Conservation (phyloP, 1,140 invertebrate species). For the Muscidifurax raptorellus region DNA sequence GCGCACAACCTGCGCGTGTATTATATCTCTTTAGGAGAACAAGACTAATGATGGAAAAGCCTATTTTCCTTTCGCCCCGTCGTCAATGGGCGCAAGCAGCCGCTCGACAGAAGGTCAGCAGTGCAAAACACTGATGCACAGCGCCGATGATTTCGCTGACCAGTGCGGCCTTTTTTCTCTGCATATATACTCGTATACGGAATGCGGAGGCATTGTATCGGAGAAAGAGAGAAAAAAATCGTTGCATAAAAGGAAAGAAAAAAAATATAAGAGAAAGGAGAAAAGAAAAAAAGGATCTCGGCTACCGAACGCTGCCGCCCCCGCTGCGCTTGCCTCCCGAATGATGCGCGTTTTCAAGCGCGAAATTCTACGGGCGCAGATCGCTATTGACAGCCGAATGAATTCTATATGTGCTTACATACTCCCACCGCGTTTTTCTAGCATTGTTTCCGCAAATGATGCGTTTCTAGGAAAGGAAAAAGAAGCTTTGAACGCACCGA, state of each 20-base stretch:
- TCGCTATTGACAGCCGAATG: slow-evolving; percentile 40
- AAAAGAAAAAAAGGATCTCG: neutral
- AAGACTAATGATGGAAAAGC: neutral
- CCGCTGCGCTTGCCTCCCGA: neutral
- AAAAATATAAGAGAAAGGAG: neutral
- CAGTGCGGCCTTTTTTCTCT: neutral
- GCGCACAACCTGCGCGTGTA: too few species aligned
- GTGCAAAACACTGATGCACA: neutral
- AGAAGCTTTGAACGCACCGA: neutral
- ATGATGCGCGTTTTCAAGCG: slow-evolving; percentile 45
- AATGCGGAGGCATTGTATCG: neutral
- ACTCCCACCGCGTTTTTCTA: slow-evolving; percentile 1
- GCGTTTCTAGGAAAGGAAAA: neutral
- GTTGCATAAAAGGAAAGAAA: neutral
- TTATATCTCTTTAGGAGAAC: neutral
- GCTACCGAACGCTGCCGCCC: slow-evolving; percentile 36
- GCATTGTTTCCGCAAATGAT: slow-evolving; percentile 42
- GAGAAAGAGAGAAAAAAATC: neutral
- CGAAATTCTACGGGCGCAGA: slow-evolving; percentile 53
- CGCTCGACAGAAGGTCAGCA: slow-evolving; percentile 22
- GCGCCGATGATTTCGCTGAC: slow-evolving; percentile 16
- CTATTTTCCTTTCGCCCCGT: neutral
- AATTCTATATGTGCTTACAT: too few species aligned
- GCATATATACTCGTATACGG: neutral
- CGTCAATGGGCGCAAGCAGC: neutral